A percentile compares a stretch with the other conserved stretches of the same genome.
Evolutionary conservation across 2,797 vertebrate species (phyloP).

Genomic region (Emydoidea blandingii): DNA sequence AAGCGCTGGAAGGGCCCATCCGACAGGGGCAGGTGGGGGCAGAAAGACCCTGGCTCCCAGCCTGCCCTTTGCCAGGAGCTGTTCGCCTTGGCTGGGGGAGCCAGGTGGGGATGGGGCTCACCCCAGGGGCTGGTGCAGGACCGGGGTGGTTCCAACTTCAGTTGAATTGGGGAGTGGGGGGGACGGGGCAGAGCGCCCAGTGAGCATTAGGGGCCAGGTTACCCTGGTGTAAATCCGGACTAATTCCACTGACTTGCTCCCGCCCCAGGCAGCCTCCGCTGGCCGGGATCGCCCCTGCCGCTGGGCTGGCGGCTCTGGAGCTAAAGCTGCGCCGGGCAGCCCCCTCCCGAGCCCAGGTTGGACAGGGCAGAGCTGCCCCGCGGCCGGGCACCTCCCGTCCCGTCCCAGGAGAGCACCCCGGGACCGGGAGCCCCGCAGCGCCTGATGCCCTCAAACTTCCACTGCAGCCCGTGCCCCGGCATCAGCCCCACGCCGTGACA

Average conservation of each 20-base stretch:
- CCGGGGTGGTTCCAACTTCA: too few species aligned
- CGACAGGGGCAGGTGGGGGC: too few species aligned
- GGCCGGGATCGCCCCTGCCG: too few species aligned
- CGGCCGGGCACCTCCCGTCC: background rate
- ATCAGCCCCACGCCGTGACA: background rate
- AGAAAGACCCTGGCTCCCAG: background rate
- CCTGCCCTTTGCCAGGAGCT: background rate
- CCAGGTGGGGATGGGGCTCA: too few species aligned
- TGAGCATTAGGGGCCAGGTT: background rate
- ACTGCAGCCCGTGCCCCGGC: conserved; percentile 5
- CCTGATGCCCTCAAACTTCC: conserved; percentile 1
- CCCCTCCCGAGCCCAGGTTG: too few species aligned
- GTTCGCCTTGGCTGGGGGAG: background rate
- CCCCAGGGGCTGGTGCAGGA: too few species aligned
- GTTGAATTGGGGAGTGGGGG: too few species aligned
- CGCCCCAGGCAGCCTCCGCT: background rate
- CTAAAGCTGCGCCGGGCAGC: background rate
- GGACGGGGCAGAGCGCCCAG: too few species aligned
- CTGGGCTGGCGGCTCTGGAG: too few species aligned
- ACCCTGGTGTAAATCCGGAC: background rate
- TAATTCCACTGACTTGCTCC: background rate
- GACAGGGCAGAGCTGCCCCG: too few species aligned
- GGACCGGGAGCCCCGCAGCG: background rate
- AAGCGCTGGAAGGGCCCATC: background rate
- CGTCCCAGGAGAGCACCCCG: background rate